Base-by-base conservation (phyloP, 1,140 invertebrate genomes). In the Ostrea denselamellosa region DNA sequence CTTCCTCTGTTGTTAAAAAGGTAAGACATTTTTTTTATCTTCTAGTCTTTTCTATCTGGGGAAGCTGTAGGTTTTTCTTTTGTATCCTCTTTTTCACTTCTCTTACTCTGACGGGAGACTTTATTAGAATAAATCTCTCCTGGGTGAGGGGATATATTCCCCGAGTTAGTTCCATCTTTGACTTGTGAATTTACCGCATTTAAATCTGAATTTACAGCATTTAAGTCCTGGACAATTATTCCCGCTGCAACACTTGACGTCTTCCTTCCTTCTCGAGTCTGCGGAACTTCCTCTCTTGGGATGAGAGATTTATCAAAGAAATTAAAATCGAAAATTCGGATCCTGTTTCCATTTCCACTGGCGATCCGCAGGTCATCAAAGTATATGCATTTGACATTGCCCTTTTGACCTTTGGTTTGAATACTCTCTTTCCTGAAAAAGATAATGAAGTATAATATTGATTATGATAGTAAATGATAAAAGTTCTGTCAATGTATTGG, bases 281-380 rank as follows among this genome's bases (percentile, higher is more conserved):
- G 12, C 22, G 68, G 68, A 22, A 77, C 53, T 25, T 56, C 28
- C 34, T 85, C 22, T 62, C 22, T 85, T 8, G 51, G 53, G 17
- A 85, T 34, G 53, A 85, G 25, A 10, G 83, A 85, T 25, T 56
- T 52, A 25, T 85, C 83, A 62, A 25, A 85, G 54, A 58, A 62
- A 77, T 88, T 92, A 87, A 94, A 94, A 87, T 94, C 90, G 86
- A 91, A 92, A 10, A 93, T 89, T 90, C 93, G 91, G 22, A 94
- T 91, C 83, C 90, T 91, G 65, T 93, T 85, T 68, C 93, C 93
- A 44, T 87, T 83, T 44, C 91, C 93, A 85, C 90, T 93, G 22
- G 91, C 92, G 65, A 94, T 93, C 25, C 91, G 53, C 12, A 92
- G 88, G 54, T 93, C 91, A 90, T 94, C 92, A 88, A 93, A 91